A percentile compares a stretch with the other conserved stretches of the same genome.
These are phyloP conservation scores for Valencia hispanica DNA, from an alignment of 2,797 vertebrate genomes.

Conservation along the genomic window DNA sequence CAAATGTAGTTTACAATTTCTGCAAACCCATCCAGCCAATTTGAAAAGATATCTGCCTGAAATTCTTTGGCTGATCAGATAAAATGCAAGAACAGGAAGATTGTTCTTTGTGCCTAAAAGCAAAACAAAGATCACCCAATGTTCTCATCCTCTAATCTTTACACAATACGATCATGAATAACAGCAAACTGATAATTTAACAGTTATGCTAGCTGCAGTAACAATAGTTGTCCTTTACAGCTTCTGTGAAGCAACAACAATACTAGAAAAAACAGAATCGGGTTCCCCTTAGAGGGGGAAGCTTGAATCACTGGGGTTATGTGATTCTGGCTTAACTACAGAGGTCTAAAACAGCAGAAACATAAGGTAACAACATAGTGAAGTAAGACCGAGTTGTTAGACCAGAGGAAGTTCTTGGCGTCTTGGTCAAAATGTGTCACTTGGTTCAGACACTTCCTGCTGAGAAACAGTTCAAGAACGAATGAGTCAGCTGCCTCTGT, in stretches of 20 bases:
- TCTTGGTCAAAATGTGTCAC: constrained; percentile 39
- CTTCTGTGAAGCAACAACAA: constrained; percentile 38
- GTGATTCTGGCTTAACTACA: constrained; percentile 26
- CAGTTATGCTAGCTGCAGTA: neutral
- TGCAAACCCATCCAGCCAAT: neutral
- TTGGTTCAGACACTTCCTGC: constrained; percentile 59
- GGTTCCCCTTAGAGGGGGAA: constrained; percentile 42
- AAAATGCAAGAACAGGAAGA: constrained; percentile 16
- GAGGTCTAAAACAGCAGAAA: constrained; percentile 46
- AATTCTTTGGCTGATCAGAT: constrained; percentile 6
- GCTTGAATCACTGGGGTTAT: constrained; percentile 39
- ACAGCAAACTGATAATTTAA: neutral
- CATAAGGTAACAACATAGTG: constrained; percentile 31
- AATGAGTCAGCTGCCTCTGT: constrained; percentile 22
- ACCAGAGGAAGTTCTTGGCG: constrained; percentile 63
- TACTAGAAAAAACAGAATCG: constrained; percentile 53
- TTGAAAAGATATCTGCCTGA: neutral
- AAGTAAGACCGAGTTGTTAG: constrained; percentile 38
- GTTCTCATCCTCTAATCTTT: neutral
- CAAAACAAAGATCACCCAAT: constrained; percentile 8
- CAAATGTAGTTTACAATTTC: too few relatives aligned
- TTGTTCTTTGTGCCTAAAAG: neutral
- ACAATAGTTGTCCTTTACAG: neutral
- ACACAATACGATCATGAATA: neutral
- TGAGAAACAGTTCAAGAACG: constrained; percentile 43